Evolutionary conservation across 2,888 invertebrate species (phyloP), one percentile per base, ranked within the genome.

Genomic region (Lymantria dispar): DNA sequence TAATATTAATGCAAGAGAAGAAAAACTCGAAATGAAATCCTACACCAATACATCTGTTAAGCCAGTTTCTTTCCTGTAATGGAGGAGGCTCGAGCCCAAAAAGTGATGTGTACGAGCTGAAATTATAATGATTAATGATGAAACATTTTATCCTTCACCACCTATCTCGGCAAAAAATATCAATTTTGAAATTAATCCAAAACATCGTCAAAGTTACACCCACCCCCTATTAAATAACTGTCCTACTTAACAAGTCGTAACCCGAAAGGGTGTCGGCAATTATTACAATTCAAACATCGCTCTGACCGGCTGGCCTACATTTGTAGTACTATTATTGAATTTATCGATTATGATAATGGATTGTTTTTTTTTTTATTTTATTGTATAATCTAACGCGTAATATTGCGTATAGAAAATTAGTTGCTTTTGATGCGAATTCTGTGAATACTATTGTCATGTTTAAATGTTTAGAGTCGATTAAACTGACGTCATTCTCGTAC

Each of bases 301-400:
- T 50, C 30, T 54, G 65, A 60, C 61, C 64, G 30, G 46, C 56
- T 65, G 68, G 60, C 72, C 72, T 56, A 68, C 52, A 56, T 63
- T 57, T 38, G 41, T 62, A 39, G 33, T 43, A 12, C 22, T 69
- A 70, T 70, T 67, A 63, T 65, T 60, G 60, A 55, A 63, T 53
- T 52, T 60, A 60, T 58, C 57, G 52, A 51, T 39, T 37, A 43
- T 45, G 22, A 12, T 58, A 63, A 60, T 62, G 58, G 42, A 60
- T 62, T 62, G 48, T 30, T 50, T 48, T 45, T 22, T 22, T 22
- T 22, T 22, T n/a, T 9, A 9, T 39, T 15, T 40, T 40, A 7
- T 40, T 40, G 9, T 14, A 33, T 33, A 33, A 33, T 33, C 33
- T 33, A 10, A 33, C 10, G 10, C 33, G 8, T 33, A 33, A 33